Percentiles rank a stretch among this genome's conserved stretches.
Conservation (phyloP, 2,888 invertebrate genomes). For the Chrysomela aeneicollis region DNA sequence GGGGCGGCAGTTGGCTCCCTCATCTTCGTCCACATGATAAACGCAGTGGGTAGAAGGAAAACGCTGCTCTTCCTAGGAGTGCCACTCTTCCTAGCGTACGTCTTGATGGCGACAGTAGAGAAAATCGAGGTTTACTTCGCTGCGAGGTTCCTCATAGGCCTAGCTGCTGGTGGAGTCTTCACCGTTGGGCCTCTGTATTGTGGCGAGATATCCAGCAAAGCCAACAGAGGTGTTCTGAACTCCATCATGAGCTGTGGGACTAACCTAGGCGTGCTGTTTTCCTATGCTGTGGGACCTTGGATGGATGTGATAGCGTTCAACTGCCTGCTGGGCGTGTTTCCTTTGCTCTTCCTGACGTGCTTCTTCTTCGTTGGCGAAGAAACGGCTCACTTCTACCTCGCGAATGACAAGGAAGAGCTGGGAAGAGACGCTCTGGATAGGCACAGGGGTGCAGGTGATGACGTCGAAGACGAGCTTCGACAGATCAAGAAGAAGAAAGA, state of each 20-base stretch:
- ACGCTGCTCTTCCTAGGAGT: conserved; percentile 70
- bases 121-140: conserved; percentile 64
- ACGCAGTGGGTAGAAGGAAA: conserved; percentile 73
- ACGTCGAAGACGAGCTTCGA: conserved; percentile 22
- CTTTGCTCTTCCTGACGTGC: conserved; percentile 67
- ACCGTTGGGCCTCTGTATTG: conserved; percentile 84
- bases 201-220: conserved; percentile 83
- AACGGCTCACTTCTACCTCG: conserved; percentile 76
- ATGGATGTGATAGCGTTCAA: conserved; percentile 71
- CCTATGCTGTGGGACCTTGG: conserved; percentile 77
- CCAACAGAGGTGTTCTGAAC: conserved; percentile 81
- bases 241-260: conserved; percentile 82
- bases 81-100: conserved; percentile 75
- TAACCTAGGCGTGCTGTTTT: conserved; percentile 70
- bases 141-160: conserved; percentile 60
- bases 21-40: conserved; percentile 70
- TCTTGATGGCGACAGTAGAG: conserved; percentile 67
- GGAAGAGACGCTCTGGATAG: conserved; percentile 70
- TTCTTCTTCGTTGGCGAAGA: conserved; percentile 77
- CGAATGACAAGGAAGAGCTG: conserved; percentile 66
- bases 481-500: conserved; percentile 22
- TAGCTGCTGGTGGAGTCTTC: conserved; percentile 73
- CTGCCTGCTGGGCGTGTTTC: conserved; percentile 64
- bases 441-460: conserved; percentile 1
- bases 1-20: conserved; percentile 71